Evolutionary conservation across 2,888 invertebrate genomes (phyloP).

Genomic region (Ligdia adustata): DNA sequence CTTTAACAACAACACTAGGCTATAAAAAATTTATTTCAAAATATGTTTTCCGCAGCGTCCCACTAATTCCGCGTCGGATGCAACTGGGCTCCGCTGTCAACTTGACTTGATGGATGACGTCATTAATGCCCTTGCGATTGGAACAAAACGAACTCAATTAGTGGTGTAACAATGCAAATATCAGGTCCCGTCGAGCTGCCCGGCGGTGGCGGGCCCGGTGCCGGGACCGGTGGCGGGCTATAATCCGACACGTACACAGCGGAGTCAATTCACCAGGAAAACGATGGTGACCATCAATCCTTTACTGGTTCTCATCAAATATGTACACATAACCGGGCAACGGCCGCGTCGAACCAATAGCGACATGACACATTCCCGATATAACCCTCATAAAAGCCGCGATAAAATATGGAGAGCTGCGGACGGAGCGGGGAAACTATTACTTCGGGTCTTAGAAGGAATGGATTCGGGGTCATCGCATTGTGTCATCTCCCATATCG

Average conservation of each 20-base stretch:
- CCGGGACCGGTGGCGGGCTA: constrained; percentile 31
- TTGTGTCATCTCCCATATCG: constrained; percentile 76
- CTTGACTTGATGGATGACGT: constrained; percentile 72
- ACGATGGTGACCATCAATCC: constrained; percentile 66
- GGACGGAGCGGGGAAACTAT: constrained; percentile 65
- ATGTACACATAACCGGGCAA: constrained; percentile 61
- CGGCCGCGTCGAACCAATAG: constrained; percentile 53
- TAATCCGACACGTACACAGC: constrained; percentile 53
- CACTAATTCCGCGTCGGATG: constrained; percentile 54
- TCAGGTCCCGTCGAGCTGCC: no score
- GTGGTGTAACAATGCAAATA: constrained; percentile 48
- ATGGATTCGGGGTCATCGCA: constrained; percentile 75
- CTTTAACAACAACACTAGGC: no score
- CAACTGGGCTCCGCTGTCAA: constrained; percentile 65
- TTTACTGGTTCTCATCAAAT: constrained; percentile 68
- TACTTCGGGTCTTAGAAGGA: constrained; percentile 60
- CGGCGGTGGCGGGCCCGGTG: constrained; percentile 18
- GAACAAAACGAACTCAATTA: constrained; percentile 59
- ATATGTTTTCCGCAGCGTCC: constrained; percentile 31
- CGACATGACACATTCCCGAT: constrained; percentile 66
- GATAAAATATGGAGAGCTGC: constrained; percentile 72
- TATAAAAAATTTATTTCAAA: constrained; percentile 2
- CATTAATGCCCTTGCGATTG: constrained; percentile 64
- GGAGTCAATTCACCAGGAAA: constrained; percentile 53
- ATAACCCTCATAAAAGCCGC: constrained; percentile 71